Conservation (phyloP, 1,140 invertebrate species). For the Atopsyche davidsoni region DNA sequence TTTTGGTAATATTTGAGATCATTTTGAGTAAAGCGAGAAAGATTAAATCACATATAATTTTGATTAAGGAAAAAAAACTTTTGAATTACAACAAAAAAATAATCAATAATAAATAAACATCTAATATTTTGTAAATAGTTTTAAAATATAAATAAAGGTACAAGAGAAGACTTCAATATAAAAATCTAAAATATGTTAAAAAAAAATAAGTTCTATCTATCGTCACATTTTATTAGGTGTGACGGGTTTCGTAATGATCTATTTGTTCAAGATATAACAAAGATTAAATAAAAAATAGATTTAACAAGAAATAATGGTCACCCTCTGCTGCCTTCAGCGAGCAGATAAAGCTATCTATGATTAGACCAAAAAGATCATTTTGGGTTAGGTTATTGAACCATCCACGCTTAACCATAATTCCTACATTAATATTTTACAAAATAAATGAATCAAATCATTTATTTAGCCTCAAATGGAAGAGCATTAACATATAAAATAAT, state of each 20-base stretch:
- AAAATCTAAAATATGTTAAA: not conserved
- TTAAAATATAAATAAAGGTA: not conserved
- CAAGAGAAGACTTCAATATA: not conserved
- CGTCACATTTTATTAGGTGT: not conserved
- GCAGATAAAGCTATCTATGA: too few species aligned
- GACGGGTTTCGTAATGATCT: too few species aligned
- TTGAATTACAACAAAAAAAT: not conserved
- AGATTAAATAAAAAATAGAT: slow-evolving; percentile 2
- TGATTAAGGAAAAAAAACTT: not conserved
- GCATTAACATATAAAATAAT: not conserved
- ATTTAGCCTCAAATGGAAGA: not conserved
- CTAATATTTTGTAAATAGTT: not conserved
- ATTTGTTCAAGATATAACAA: too few species aligned
- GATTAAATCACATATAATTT: not conserved
- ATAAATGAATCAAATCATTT: not conserved
- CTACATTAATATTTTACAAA: not conserved
- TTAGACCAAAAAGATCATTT: too few species aligned
- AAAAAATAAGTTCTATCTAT: not conserved
- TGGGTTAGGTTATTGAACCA: too few species aligned
- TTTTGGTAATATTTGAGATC: too few species aligned
- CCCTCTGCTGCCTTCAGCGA: too few species aligned
- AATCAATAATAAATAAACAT: not conserved
- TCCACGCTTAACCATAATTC: too few species aligned
- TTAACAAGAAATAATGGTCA: too few species aligned
- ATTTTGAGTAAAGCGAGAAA: not conserved